Evolutionary conservation across 2,888 invertebrate species (phyloP), one percentile per base, ranked within the genome.

Genomic region (Phrixothrix hirtus): DNA sequence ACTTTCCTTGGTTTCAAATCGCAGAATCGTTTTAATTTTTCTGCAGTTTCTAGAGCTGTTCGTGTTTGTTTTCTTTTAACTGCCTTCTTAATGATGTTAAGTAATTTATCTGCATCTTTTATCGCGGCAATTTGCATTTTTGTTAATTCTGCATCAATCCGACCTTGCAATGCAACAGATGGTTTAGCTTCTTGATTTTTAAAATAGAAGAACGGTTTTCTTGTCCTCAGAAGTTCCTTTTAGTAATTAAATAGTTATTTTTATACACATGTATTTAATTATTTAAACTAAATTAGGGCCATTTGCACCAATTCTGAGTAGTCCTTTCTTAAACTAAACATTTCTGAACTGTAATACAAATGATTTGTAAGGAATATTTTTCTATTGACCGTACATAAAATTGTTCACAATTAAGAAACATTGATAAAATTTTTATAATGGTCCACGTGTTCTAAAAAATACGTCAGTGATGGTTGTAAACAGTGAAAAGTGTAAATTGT

Each of bases 121-220:
- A 61, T 66, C 1, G 73, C 64, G n/a, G 69, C 65, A 3, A 66
- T 60, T 54, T 75, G 72, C 29, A 68, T 66, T 10, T 64, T 63
- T 15, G 68, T 54, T 35, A 70, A 60, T 50, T 70, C 72, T 14
- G 73, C 68, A 27, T 64, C 58, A 15, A 69, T 70, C 6, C 76
- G 60, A 9, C 55, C 59, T 36, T 60, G 59, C 16, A 71, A 64
- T 9, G 69, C 67, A 1, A 73, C 71, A 1, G 75, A 65, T 1
- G 71, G 59, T 12, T 60, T 67, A 0, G 65, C 65, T 53, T 74
- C 73, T 47, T 70, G 70, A 42, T 71, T 77, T 50, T 75, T 72
- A 9, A 75, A 72, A 30, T 72, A 72, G 59, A 79, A 80, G 35
- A 78, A 71, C 0, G 79, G 80, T 46, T 71, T 68, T 6, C 78